Conservation (phyloP, 92 coral and sea anemone genomes). For the Palythoa caribaeorum region DNA sequence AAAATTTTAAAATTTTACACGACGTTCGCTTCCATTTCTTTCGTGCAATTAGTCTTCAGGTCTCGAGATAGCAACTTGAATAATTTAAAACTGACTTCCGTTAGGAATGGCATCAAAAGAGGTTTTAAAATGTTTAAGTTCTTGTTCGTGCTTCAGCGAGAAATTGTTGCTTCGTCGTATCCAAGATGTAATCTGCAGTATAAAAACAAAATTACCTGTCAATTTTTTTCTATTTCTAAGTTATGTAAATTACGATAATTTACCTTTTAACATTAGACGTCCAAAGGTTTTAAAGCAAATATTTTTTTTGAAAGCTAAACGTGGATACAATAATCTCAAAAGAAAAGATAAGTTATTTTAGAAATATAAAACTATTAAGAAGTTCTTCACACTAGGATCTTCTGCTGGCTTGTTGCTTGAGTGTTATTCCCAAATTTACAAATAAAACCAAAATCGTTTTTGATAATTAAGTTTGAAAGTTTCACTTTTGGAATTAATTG, state of each 20-base stretch:
- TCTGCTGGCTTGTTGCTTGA: neutral
- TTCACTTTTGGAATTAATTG: neutral
- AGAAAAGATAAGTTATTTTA: neutral
- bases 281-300: neutral
- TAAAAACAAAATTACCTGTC: slow-evolving; percentile 16
- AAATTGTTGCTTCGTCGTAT: slow-evolving; percentile 11
- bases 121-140: neutral
- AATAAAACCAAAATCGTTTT: neutral
- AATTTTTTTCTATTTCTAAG: neutral
- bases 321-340: neutral
- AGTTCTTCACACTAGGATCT: neutral
- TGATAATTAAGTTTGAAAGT: neutral
- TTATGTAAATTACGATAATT: slow-evolving; percentile 25
- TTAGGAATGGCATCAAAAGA: neutral
- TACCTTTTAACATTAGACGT: neutral
- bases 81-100: neutral
- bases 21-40: neutral
- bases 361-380: neutral
- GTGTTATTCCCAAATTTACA: neutral
- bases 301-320: neutral
- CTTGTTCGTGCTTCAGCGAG: neutral
- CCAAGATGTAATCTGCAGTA: slow-evolving; percentile 23
- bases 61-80: neutral
- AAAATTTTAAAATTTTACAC: neutral
- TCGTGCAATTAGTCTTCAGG: neutral